Base-by-base conservation (phyloP, 2,888 invertebrate species). In the Pollenia angustigena region DNA sequence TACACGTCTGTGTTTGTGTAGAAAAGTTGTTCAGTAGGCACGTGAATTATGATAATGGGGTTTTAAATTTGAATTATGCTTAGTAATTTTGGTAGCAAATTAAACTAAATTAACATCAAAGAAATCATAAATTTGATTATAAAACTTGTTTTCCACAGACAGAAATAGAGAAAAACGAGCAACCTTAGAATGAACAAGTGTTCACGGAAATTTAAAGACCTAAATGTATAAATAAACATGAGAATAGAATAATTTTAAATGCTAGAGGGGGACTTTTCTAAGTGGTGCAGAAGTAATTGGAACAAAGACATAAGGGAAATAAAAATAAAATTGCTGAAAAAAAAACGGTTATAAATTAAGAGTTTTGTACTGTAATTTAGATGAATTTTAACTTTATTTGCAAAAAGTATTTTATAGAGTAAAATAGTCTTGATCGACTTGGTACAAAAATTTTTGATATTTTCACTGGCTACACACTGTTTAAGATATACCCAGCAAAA, bases 1-100 rank as follows among this genome's bases (percentile, higher is more conserved):
- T 7, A 32, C 46, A 1, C 11, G n/a, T 58, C 1, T 48, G 10
- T 64, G 48, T 74, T 42, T 58, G 54, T 78, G 14, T 16, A 10
- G 18, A 12, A 62, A 50, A 71, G 60, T 74, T 76, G 40, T 76
- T 52, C 40, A 18, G 46, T 50, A 60, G 68, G 71, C 83, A 71
- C 82, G 60, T 88, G 85, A 88, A 75, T 87, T 88, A 87, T 85
- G 86, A 71, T 85, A 87, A 88, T 85, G 80, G 81, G 56, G 74
- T 82, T 83, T 76, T 82, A 85, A 87, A 85, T 84, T 74, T 81
- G 56, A 86, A 86, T 74, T 84, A 85, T 76, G 80, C 52, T 40
- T n/a, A 48, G 58, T 54, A 80, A 75, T 80, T 74, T 62, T 66
- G 23, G 68, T 68, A 75, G 79, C 60, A 80, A 74, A 79, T 74